A percentile compares a stretch with the other conserved stretches of the same genome.
phyloP scores from a whole-genome alignment of 2,888 invertebrate genomes.

The Lycocerus yunnanus region DNA sequence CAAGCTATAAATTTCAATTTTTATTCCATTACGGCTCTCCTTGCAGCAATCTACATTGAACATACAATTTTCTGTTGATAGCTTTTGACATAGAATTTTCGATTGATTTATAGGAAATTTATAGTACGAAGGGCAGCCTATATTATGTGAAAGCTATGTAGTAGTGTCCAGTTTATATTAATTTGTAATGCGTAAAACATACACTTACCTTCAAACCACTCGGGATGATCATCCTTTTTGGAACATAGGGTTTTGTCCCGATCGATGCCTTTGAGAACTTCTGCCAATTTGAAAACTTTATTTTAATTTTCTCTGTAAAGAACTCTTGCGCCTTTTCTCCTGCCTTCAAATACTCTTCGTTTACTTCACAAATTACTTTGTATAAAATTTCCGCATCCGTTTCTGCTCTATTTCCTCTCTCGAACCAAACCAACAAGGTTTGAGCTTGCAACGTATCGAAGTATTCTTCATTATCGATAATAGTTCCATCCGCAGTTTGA shows the following conservation, averaged over 20 bases:
- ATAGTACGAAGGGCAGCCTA: not conserved
- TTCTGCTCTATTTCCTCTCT: conserved; percentile 50
- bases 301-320: conserved; percentile 69
- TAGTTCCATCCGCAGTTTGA: conserved; percentile 66
- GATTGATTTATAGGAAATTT: not conserved
- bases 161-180: not conserved
- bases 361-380: conserved; percentile 69
- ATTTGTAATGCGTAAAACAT: not conserved
- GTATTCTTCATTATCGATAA: conserved; percentile 77
- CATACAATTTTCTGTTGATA: not conserved
- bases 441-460: conserved; percentile 75
- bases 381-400: conserved; percentile 73
- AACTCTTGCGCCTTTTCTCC: conserved; percentile 76
- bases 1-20: no score
- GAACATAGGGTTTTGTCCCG: conserved; percentile 64
- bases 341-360: conserved; percentile 70
- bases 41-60: no score
- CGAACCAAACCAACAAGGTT: conserved; percentile 68
- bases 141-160: not conserved
- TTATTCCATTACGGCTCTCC: no score
- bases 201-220: conserved; percentile 76
- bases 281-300: conserved; percentile 58
- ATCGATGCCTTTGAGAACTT: conserved; percentile 56
- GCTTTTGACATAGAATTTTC: not conserved
- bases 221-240: conserved; percentile 69